Evolutionary conservation across 2,113 vertebrate species (phyloP).

Genomic region (Shinisaurus crocodilurus): DNA sequence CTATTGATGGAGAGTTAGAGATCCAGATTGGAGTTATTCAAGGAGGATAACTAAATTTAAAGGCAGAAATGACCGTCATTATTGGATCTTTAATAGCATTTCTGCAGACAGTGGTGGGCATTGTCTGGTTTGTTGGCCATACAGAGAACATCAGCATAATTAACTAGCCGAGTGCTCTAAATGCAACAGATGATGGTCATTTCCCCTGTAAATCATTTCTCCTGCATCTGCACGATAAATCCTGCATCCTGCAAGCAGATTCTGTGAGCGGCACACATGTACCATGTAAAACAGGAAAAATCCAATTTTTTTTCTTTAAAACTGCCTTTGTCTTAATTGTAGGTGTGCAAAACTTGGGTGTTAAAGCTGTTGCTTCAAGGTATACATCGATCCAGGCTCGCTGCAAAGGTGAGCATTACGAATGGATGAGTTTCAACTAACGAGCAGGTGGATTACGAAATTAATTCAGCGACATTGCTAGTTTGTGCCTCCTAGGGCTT

Average conservation of each 20-base stretch:
- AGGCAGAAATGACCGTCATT: neutral
- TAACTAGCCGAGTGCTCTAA: neutral
- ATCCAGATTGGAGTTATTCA: neutral
- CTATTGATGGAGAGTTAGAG: neutral
- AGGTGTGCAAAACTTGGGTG: neutral
- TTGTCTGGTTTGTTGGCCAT: neutral
- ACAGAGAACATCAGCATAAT: neutral
- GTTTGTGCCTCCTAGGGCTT: too few species aligned
- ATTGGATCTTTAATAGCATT: slow-evolving; percentile 26
- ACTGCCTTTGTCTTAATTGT: too few species aligned
- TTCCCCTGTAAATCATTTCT: neutral
- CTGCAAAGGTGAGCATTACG: too few species aligned
- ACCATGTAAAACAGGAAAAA: neutral
- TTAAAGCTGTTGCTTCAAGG: too few species aligned
- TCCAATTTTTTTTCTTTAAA: too few species aligned
- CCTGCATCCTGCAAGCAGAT: neutral
- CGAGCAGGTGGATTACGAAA: too few species aligned
- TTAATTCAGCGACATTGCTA: too few species aligned
- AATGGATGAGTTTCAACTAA: too few species aligned
- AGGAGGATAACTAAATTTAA: neutral
- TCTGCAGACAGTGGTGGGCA: neutral
- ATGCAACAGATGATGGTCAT: neutral
- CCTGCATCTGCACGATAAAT: too few species aligned
- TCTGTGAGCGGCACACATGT: neutral
- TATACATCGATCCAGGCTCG: too few species aligned